Evolutionary conservation across 2,797 vertebrate species (phyloP).

Genomic region (Sphenopsis melanotis): DNA sequence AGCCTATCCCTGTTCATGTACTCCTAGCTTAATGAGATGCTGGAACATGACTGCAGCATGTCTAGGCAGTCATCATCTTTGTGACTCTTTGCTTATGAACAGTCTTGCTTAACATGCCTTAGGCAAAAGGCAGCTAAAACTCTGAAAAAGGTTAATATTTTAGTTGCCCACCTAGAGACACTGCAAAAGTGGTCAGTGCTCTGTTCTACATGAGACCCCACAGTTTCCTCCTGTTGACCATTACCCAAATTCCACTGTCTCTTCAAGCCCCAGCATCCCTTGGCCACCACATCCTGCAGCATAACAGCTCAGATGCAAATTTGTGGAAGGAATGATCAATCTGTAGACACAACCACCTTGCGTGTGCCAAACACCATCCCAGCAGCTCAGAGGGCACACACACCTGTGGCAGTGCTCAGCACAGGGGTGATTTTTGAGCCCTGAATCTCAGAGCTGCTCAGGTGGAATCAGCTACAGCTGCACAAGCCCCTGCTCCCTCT

Average conservation of each 20-base stretch:
- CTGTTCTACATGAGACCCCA: background rate
- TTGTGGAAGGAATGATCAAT: background rate
- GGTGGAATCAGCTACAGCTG: background rate
- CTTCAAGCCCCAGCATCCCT: background rate
- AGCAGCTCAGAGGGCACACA: background rate
- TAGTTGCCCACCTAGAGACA: background rate
- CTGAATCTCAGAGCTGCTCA: background rate
- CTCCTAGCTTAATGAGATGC: background rate
- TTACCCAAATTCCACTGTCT: background rate
- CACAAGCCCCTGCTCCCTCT: background rate
- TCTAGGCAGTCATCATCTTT: background rate
- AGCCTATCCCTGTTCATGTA: background rate
- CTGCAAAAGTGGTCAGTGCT: background rate
- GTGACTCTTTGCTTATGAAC: background rate
- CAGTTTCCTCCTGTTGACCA: background rate
- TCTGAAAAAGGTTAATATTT: background rate
- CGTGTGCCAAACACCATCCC: background rate
- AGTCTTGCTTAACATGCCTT: background rate
- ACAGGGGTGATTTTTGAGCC: background rate
- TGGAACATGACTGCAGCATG: background rate
- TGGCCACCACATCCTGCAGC: background rate
- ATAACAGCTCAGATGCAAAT: background rate
- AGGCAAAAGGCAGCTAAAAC: background rate
- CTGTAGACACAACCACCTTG: background rate
- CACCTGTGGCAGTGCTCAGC: background rate